Percentiles rank a stretch among this genome's conserved stretches.
Evolutionary conservation across 2,113 vertebrate species (phyloP).

Genomic region (Muscicapa adusta): DNA sequence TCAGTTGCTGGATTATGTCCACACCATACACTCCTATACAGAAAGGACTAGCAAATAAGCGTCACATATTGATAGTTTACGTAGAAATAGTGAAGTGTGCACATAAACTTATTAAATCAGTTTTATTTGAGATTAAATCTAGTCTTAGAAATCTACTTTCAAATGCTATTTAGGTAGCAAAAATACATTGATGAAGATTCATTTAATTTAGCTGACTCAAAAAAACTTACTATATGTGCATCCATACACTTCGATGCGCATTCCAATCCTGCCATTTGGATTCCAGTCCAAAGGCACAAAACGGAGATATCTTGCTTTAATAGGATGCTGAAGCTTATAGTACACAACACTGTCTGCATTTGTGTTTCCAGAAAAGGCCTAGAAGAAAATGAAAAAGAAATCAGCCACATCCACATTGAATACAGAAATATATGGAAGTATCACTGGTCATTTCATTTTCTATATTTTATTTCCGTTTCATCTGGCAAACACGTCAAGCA

Average conservation of each 20-base stretch:
- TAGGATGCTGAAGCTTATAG: conserved; percentile 81
- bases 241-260: conserved; percentile 84
- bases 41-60: not conserved
- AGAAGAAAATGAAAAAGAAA: conserved; percentile 7
- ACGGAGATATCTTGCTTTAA: conserved; percentile 80
- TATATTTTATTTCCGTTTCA: not conserved
- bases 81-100: not conserved
- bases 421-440: not conserved
- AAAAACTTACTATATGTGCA: conserved; percentile 82
- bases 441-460: not conserved
- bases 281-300: conserved; percentile 86
- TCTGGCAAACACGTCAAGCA: not conserved
- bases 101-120: not conserved
- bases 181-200: not conserved
- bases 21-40: not conserved
- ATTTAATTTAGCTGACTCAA: not conserved
- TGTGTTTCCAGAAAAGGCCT: conserved; percentile 84
- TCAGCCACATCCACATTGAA: not conserved
- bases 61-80: not conserved
- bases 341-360: conserved; percentile 86
- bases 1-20: not conserved
- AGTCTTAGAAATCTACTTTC: not conserved
- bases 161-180: not conserved
- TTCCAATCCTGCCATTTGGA: conserved; percentile 81
- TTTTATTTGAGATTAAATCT: not conserved